A percentile compares a stretch with the other conserved stretches of the same genome.
Conservation (phyloP, 2,888 invertebrate genomes). For the Drepanosiphum platanoidis region DNA sequence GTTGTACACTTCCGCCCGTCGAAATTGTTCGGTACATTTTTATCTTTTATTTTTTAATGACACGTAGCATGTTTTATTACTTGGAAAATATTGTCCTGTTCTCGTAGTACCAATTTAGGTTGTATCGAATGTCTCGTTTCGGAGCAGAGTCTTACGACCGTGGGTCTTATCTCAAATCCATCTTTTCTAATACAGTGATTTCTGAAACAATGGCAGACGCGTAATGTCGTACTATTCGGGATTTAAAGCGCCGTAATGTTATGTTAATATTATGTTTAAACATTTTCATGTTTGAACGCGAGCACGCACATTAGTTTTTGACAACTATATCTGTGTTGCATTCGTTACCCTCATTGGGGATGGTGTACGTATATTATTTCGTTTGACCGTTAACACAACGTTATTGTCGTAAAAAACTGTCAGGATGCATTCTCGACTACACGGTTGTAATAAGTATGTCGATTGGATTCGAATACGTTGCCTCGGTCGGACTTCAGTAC, state of each 20-base stretch:
- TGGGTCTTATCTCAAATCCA: conserved; percentile 31
- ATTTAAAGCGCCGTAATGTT: too few relatives aligned
- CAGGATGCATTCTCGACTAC: too few relatives aligned
- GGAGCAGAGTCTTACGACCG: conserved; percentile 14
- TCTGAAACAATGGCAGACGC: conserved; percentile 4
- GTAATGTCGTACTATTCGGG: too few relatives aligned
- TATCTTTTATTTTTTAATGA: conserved; percentile 21
- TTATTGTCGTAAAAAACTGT: too few relatives aligned
- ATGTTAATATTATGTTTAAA: neutral
- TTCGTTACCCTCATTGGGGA: too few relatives aligned
- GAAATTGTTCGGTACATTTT: neutral
- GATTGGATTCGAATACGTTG: too few relatives aligned
- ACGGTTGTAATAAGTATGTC: too few relatives aligned
- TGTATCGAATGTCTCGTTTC: conserved; percentile 52
- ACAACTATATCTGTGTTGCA: neutral
- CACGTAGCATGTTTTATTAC: conserved; percentile 33
- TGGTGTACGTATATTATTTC: too few relatives aligned
- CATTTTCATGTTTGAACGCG: neutral
- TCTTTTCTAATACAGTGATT: conserved; percentile 14
- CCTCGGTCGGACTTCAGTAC: too few relatives aligned
- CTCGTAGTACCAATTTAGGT: conserved; percentile 28
- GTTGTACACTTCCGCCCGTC: neutral
- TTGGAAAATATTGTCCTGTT: conserved; percentile 24
- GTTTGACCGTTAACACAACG: too few relatives aligned
- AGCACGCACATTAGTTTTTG: neutral